These are phyloP conservation scores for Agapornis canus DNA, from an alignment of 2,797 vertebrate genomes.

Conservation along the genomic window DNA sequence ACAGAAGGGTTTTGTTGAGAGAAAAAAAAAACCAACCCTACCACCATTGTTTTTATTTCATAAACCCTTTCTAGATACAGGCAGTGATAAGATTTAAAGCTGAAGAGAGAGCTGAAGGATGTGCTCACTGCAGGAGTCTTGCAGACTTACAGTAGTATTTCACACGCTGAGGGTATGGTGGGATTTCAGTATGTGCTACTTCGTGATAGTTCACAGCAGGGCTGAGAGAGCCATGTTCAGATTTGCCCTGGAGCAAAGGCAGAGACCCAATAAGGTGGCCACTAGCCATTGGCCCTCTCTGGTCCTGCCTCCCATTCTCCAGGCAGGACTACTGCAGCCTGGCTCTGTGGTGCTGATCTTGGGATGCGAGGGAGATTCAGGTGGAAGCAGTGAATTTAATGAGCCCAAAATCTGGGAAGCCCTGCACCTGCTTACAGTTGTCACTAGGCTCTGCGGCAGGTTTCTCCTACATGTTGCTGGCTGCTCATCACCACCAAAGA, in stretches of 20 bases:
- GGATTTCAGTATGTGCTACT: background rate
- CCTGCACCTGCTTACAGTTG: fast-evolving
- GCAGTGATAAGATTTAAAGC: background rate
- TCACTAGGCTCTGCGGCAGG: fast-evolving
- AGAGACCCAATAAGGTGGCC: background rate
- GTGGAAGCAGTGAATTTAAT: background rate
- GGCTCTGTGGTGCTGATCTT: fast-evolving
- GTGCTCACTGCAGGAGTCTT: background rate
- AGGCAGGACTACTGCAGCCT: background rate
- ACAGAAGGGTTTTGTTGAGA: background rate
- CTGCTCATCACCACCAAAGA: fast-evolving
- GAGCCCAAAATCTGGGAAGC: background rate
- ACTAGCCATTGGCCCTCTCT: fast-evolving
- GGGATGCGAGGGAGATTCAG: background rate
- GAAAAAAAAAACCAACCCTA: fast-evolving
- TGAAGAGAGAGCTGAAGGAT: background rate
- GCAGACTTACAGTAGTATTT: background rate
- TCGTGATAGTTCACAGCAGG: background rate
- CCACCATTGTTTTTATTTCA: background rate
- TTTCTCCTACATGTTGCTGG: fast-evolving
- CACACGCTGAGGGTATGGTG: background rate
- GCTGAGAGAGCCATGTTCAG: background rate
- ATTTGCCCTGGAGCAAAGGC: background rate
- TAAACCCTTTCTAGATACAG: background rate
- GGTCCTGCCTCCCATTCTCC: background rate